phyloP scores from a whole-genome alignment of 2,797 vertebrate species.

The Menidia menidia region DNA sequence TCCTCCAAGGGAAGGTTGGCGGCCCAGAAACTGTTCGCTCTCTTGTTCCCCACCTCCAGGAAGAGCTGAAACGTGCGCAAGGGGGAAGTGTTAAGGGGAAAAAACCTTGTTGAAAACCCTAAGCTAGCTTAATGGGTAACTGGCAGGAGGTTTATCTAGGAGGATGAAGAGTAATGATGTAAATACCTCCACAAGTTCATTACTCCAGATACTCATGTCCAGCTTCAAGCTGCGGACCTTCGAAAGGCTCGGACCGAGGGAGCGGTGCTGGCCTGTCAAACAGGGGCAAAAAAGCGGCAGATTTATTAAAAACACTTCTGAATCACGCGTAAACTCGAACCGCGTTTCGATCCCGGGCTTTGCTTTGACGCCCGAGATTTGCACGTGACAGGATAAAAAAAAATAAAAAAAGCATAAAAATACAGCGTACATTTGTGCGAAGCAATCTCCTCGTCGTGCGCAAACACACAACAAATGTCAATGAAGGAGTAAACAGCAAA shows the following conservation, averaged over 20 bases:
- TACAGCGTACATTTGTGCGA: constrained; percentile 28
- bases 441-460: constrained; percentile 10
- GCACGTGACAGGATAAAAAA: constrained; percentile 20
- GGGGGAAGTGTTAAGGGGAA: neutral
- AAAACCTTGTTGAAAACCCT: too few relatives aligned
- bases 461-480: constrained; percentile 26
- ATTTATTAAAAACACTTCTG: neutral
- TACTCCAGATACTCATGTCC: constrained; percentile 96
- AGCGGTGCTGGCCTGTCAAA: constrained; percentile 91
- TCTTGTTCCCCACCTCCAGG: constrained; percentile 92
- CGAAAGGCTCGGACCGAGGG: constrained; percentile 91
- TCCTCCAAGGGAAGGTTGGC: constrained; percentile 89
- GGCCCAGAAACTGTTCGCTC: constrained; percentile 94
- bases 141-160: too few relatives aligned
- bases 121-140: too few relatives aligned
- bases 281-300: constrained; percentile 22
- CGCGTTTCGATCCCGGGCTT: constrained; percentile 5
- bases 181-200: constrained; percentile 94
- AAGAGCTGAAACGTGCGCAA: constrained; percentile 84
- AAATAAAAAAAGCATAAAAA: neutral
- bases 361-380: constrained; percentile 16
- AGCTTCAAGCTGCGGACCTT: constrained; percentile 95
- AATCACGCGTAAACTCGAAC: constrained; percentile 2
- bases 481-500: constrained; percentile 60
- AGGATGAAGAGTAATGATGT: neutral